Evolutionary conservation across 2,113 vertebrate species (phyloP), one percentile per base, ranked within the genome.

Genomic region (Ardeotis arabs): DNA sequence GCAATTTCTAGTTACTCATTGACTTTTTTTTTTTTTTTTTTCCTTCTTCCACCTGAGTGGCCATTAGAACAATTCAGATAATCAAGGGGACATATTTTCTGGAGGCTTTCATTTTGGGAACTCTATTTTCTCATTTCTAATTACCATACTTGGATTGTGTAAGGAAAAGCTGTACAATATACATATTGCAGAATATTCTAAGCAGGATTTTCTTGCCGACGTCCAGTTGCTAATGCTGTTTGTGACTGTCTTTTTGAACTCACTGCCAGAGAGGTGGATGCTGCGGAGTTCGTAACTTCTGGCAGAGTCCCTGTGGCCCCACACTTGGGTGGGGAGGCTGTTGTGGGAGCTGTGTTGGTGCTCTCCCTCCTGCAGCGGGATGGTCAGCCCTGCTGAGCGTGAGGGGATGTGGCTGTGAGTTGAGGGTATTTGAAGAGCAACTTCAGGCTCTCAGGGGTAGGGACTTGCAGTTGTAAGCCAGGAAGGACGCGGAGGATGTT

Each of bases 211-310:
- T 68, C 76, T 79, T 91, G 58, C 39, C 25, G 14, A 33, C 35
- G 62, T 76, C 66, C 37, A 18, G 44, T 55, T 92, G 53, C 49
- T 76, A 19, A 33, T 2, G 8, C 25, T 68, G 45, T 41, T 45
- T 41, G 66, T 79, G 79, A 33, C 25, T 0, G 1, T 83, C 49
- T 49, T 90, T 75, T 55, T 47, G n/a, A 85, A 37, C 44, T 82
- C 1, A 0, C 24, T 58, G 76, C 39, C 1, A 14, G 21, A 16
- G 62, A 63, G 50, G 37, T 2, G 2, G 22, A 12, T 90, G 87
- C 62, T 85, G 47, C 1, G 2, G 70, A 22, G 56, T 70, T 78
- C 1, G 2, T 66, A 41, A 41, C 14, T 63, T 58, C 19, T 82
- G 78, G 52, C 19, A 14, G 63, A 60, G 60, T n/a, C 60, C 6